Evolutionary conservation across 2,888 invertebrate genomes (phyloP), one percentile per base, ranked within the genome.

Genomic region (Beris chalybata): DNA sequence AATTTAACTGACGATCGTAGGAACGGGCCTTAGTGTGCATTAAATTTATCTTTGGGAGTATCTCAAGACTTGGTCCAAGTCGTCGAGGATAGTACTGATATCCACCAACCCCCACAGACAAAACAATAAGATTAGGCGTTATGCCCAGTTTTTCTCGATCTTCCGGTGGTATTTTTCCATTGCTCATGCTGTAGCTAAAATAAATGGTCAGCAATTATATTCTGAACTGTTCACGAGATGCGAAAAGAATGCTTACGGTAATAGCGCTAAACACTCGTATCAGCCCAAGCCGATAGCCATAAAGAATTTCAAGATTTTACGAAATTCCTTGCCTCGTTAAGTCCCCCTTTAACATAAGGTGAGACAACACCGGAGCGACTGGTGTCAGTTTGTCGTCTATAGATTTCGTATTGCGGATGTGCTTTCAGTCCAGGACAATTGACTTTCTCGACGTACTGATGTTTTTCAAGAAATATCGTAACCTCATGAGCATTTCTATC

Each of bases 251-350:
- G 86, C 90, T 87, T 83, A 93, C 91, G 97, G 97, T 71, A 97
- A 84, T 83, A 97, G 95, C 4, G 95, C 93, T 71, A 98, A 85
- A 77, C 95, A 95, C 78, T 98, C 97, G 75, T 90, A 95, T 64
- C 97, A 97, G 57, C 98, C 98, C 67, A 99, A 85, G 76, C 96
- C 97, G 78, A 96, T 97, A 5, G 97, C 97, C 61, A 95, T 80
- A 0, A 86, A 87, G 79, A 97, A 95, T 93, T 90, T 43, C 96
- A 81, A 5, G 87, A 79, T 72, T 87, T 85, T 29, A 96, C 81
- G 76, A 97, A 92, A 64, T 84, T 88, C 66, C 83, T 83, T 0
- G 93, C 88, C 72, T 93, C 87, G 65, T 87, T 82, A 45, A 91
- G 74, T 4, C 85, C 89, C 0, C 95, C 95, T 74, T 89, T 89